Percentiles rank a stretch among this genome's conserved stretches.
Conservation (phyloP, 2,888 invertebrate genomes). For the Aquatica leii region DNA sequence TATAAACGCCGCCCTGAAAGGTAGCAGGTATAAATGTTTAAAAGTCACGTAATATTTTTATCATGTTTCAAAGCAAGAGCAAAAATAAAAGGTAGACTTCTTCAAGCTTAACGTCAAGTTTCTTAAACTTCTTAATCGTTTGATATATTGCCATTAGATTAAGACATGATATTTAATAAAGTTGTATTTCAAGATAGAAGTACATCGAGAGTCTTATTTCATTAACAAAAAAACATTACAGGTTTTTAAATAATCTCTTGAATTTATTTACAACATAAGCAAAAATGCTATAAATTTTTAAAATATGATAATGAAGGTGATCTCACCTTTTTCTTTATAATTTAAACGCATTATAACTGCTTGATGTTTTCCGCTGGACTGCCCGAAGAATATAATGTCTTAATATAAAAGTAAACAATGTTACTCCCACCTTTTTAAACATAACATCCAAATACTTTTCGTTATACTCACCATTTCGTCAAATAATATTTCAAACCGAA, state of each 20-base stretch:
- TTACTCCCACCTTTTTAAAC: neutral
- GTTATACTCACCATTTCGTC: too few species aligned
- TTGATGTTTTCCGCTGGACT: too few species aligned
- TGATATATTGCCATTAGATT: neutral
- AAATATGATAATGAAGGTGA: conserved; percentile 7
- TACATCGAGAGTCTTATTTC: too few species aligned
- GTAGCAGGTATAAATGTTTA: conserved; percentile 27
- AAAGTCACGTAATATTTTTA: conserved; percentile 27
- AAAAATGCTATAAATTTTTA: neutral
- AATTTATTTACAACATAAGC: neutral
- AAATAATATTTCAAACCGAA: too few species aligned
- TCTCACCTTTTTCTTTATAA: conserved; percentile 28
- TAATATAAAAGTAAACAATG: conserved; percentile 38
- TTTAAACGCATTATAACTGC: conserved; percentile 15
- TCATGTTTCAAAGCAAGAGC: conserved; percentile 21
- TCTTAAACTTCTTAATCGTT: neutral
- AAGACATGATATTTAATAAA: neutral
- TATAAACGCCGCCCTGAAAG: conserved; percentile 23
- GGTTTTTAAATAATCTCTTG: too few species aligned
- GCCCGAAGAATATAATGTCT: conserved; percentile 35
- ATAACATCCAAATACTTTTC: too few species aligned
- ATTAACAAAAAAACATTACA: too few species aligned
- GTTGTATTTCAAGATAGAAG: too few species aligned
- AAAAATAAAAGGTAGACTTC: conserved; percentile 20
- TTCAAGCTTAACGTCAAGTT: too few species aligned